Evolutionary conservation across 1,140 invertebrate species (phyloP).

Genomic region (Cotesia glomerata): DNA sequence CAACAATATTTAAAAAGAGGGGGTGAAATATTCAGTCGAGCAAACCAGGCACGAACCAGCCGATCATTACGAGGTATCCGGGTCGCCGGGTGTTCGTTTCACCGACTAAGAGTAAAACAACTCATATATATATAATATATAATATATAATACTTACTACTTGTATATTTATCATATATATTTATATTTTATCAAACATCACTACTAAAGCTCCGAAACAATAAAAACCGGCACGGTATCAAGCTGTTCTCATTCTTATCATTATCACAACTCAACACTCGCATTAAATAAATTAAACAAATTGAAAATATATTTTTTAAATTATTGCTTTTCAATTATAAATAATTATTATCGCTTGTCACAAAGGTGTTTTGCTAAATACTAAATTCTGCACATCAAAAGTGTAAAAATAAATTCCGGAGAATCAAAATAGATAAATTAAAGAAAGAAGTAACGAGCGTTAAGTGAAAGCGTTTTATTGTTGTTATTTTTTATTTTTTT

Average conservation of each 20-base stretch:
- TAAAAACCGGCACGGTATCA: background rate
- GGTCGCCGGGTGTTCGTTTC: conserved; percentile 17
- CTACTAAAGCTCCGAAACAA: too few relatives aligned
- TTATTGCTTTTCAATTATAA: too few relatives aligned
- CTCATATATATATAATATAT: too few relatives aligned
- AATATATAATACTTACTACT: background rate
- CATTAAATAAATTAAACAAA: too few relatives aligned
- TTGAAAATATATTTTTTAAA: too few relatives aligned
- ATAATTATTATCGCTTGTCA: too few relatives aligned
- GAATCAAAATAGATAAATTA: background rate
- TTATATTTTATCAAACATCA: too few relatives aligned
- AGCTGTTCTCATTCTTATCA: too few relatives aligned
- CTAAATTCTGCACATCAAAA: too few relatives aligned
- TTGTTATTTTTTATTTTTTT: too few relatives aligned
- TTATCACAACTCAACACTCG: too few relatives aligned
- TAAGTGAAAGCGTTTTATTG: background rate
- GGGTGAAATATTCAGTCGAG: conserved; percentile 41
- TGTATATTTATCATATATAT: too few relatives aligned
- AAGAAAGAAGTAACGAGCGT: background rate
- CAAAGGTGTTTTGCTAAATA: background rate
- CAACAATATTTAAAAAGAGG: conserved; percentile 22
- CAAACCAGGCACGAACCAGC: conserved; percentile 40
- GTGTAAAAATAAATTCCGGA: background rate
- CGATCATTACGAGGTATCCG: conserved; percentile 52
- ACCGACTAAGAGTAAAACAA: conserved; percentile 4